Evolutionary conservation across 1,140 invertebrate genomes (phyloP).

Genomic region (Calephelis virginiensis): DNA sequence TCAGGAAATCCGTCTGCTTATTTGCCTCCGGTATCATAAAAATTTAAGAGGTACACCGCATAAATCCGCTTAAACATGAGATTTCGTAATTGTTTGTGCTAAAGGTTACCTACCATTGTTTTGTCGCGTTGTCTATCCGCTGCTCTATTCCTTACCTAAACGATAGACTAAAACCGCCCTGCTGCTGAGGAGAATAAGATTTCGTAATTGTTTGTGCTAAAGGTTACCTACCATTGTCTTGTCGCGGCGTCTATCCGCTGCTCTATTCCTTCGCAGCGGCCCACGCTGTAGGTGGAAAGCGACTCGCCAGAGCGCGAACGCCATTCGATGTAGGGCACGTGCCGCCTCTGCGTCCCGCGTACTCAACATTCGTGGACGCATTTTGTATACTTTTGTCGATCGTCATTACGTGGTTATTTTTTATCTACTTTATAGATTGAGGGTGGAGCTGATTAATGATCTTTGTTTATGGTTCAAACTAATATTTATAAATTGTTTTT

Average conservation of each 20-base stretch:
- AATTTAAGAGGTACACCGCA: too few relatives aligned
- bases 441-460: not conserved
- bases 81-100: slow-evolving; percentile 26
- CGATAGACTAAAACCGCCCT: too few relatives aligned
- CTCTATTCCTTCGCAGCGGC: slow-evolving; percentile 18
- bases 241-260: slow-evolving; percentile 18
- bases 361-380: slow-evolving; percentile 42
- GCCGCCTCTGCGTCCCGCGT: slow-evolving; percentile 54
- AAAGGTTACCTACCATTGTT: slow-evolving; percentile 27
- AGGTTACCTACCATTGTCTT: slow-evolving; percentile 28
- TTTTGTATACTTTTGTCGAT: slow-evolving; percentile 28
- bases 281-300: slow-evolving; percentile 66
- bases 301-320: slow-evolving; percentile 66
- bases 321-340: slow-evolving; percentile 64
- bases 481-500: too few relatives aligned
- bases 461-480: too few relatives aligned
- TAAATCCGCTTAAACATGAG: not conserved
- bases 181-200: not conserved
- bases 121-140: slow-evolving; percentile 20
- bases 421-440: not conserved
- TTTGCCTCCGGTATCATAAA: too few relatives aligned
- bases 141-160: not conserved
- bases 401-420: not conserved
- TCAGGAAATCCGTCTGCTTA: too few relatives aligned
- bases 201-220: slow-evolving; percentile 24